Percentiles rank a stretch among this genome's conserved stretches.
These are phyloP conservation scores for Geotria australis DNA, from an alignment of 2,797 vertebrate genomes.

Conservation along the genomic window DNA sequence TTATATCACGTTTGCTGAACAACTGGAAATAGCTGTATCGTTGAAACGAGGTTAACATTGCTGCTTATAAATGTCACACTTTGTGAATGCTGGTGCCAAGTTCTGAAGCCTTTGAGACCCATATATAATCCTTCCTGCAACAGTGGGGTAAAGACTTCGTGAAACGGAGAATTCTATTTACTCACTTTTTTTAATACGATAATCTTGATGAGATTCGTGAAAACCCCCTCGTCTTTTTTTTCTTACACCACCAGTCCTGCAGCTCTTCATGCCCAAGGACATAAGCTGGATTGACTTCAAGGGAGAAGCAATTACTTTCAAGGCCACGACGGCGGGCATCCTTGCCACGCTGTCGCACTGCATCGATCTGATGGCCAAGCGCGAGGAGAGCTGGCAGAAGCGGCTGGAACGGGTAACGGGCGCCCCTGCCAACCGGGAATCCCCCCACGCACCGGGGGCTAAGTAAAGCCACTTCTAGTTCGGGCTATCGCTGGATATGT, in stretches of 20 bases:
- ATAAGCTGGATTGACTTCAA: conserved; percentile 85
- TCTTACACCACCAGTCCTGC: conserved; percentile 16
- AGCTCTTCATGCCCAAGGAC: conserved; percentile 36
- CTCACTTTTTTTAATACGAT: not conserved
- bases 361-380: conserved; percentile 82
- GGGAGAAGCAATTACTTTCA: conserved; percentile 92
- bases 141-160: not conserved
- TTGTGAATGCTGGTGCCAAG: not conserved
- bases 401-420: conserved; percentile 56
- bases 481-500: no score
- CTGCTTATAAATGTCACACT: no score
- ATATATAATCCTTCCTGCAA: not conserved
- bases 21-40: no score
- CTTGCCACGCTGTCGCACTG: conserved; percentile 78
- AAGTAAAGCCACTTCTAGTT: no score
- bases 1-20: no score
- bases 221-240: not conserved
- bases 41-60: no score
- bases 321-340: conserved; percentile 83
- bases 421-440: no score
- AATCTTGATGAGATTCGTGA: no score
- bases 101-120: not conserved
- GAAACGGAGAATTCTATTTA: not conserved
- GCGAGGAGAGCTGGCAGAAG: conserved; percentile 86
- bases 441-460: no score